Percentiles rank a stretch among this genome's conserved stretches.
Conservation (phyloP, 2,888 invertebrate species). For the Caenorhabditis sulstoni region DNA sequence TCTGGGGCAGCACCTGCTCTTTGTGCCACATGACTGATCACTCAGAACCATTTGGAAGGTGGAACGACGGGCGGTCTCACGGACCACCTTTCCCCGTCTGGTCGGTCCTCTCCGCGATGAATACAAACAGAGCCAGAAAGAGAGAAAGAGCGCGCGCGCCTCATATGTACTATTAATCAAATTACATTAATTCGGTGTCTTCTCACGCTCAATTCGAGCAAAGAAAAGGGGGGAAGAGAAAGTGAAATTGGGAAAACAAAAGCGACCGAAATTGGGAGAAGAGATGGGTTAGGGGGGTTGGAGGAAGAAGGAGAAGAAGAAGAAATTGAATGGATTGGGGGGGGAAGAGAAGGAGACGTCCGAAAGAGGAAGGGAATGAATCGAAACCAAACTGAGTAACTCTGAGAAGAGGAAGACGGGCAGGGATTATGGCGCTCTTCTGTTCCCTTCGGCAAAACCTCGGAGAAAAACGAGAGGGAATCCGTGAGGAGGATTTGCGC, state of each 20-base stretch:
- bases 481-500: too few species aligned
- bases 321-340: conserved; percentile 4
- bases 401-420: not conserved
- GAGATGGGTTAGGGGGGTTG: conserved; percentile 7
- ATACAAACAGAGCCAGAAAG: too few species aligned
- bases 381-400: conserved; percentile 10
- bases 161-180: conserved; percentile 39
- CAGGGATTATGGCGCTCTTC: not conserved
- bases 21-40: conserved; percentile 43
- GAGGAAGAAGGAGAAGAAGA: conserved; percentile 4
- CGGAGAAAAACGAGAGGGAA: not conserved
- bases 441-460: not conserved
- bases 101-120: too few species aligned
- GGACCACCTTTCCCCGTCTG: too few species aligned
- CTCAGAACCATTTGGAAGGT: not conserved
- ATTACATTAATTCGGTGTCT: conserved; percentile 28
- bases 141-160: not conserved
- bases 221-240: not conserved
- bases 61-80: too few species aligned
- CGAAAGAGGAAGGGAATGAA: not conserved
- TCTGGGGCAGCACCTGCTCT: conserved; percentile 5
- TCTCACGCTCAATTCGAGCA: not conserved
- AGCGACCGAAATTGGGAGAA: conserved; percentile 6
- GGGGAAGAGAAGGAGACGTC: not conserved
- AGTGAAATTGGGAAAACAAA: not conserved